Evolutionary conservation across 2,888 invertebrate species (phyloP), one percentile per base, ranked within the genome.

Genomic region (Panorpa germanica): DNA sequence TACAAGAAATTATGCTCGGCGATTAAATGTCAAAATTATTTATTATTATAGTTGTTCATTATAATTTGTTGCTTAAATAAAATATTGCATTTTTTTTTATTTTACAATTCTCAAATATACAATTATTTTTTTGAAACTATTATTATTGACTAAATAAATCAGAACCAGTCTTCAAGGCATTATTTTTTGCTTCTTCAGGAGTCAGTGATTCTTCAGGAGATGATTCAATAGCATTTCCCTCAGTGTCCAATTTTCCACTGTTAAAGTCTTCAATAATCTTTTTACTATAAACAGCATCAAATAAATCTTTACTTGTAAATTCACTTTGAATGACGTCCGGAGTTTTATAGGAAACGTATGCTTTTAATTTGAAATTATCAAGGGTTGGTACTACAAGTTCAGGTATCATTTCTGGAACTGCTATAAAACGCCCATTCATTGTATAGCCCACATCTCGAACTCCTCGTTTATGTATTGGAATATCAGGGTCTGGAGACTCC

Each of bases 361-460:
- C 90, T 51, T 86, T 88, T 12, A 98, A 55, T 55, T 74, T 57
- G 46, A 77, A 96, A 39, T 62, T 70, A 37, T 64, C 71, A 14
- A 98, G 55, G 50, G 91, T 74, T 1, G 96, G 96, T 3, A 96
- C 93, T 33, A 96, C 69, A 10, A 96, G 49, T 47, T 93, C 81
- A 0, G 95, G 91, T 38, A 86, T 67, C 73, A 75, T 88, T 61
- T 95, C 93, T 2, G 80, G 77, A 4, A 95, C 57, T 9, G 49
- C 42, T 2, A 69, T 50, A 45, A 61, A 76, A 38, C 61, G 58
- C 1, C 64, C 66, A 27, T 65, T 55, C 4, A 63, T 39, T 4
- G 33, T 41, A 38, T 63, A 61, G 5, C 83, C 85, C 4, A 59
- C 57, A 30, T 65, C 63, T 31, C 71, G 64, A 1, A 74, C 71